These are phyloP conservation scores for Morpho deidamia DNA, from an alignment of 2,888 invertebrate genomes.

Conservation along the genomic window DNA sequence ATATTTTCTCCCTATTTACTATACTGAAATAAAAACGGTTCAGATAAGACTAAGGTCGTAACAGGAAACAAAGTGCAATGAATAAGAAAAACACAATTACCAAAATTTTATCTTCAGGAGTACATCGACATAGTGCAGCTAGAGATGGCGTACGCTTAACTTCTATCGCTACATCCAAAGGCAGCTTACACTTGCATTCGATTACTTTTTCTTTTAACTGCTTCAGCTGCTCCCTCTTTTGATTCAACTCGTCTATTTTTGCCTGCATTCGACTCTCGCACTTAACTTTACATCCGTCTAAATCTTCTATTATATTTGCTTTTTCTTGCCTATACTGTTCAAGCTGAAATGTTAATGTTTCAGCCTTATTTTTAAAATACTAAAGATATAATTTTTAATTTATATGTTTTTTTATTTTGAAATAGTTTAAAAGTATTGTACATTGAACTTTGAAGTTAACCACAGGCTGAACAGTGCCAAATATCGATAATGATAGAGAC, in stretches of 20 bases:
- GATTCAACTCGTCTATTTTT: constrained; percentile 40
- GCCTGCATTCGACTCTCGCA: constrained; percentile 48
- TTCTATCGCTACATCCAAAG: constrained; percentile 46
- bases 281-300: constrained; percentile 48
- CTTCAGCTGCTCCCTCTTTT: constrained; percentile 38
- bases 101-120: constrained; percentile 44
- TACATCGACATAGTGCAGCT: constrained; percentile 56
- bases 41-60: too few relatives aligned
- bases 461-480: too few relatives aligned
- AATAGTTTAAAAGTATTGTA: too few relatives aligned
- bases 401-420: too few relatives aligned
- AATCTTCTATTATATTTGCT: constrained; percentile 42
- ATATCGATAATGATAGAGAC: too few relatives aligned
- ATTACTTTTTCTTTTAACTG: constrained; percentile 42
- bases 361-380: not conserved
- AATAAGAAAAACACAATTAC: constrained; percentile 29
- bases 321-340: constrained; percentile 47
- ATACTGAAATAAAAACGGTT: too few relatives aligned
- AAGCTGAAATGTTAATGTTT: constrained; percentile 35
- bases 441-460: too few relatives aligned
- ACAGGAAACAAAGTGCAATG: not conserved
- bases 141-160: constrained; percentile 61
- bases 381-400: too few relatives aligned
- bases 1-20: too few relatives aligned
- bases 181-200: constrained; percentile 59